phyloP scores from a whole-genome alignment of 1,140 invertebrate genomes.

The Megathymus violae region DNA sequence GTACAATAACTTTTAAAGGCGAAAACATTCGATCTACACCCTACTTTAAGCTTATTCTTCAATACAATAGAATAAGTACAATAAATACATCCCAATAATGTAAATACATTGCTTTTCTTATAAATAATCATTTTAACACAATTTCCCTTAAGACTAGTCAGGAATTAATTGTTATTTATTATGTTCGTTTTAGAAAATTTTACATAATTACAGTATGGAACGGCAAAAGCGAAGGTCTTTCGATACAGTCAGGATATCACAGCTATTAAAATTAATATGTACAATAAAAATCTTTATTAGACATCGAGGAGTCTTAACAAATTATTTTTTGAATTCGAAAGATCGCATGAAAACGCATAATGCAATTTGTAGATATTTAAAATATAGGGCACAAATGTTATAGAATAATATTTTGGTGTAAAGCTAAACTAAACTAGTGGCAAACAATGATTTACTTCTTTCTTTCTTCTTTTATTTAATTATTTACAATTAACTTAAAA shows the following conservation, averaged over 20 bases:
- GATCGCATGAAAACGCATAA: slow-evolving; percentile 9
- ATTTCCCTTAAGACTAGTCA: slow-evolving; percentile 77
- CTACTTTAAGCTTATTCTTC: slow-evolving; percentile 47
- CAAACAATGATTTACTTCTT: slow-evolving; percentile 55
- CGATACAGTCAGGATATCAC: slow-evolving; percentile 71
- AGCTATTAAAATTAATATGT: slow-evolving; percentile 73
- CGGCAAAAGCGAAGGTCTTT: slow-evolving; percentile 46
- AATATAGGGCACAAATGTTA: slow-evolving; percentile 49
- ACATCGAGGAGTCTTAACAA: slow-evolving; percentile 20
- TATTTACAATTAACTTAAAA: slow-evolving; percentile 56
- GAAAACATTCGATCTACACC: slow-evolving; percentile 56
- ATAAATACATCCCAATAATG: slow-evolving; percentile 70
- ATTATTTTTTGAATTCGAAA: slow-evolving; percentile 43
- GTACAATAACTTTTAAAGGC: slow-evolving; percentile 64
- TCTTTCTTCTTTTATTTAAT: too few species aligned
- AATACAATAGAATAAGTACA: slow-evolving; percentile 69
- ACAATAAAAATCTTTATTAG: slow-evolving; percentile 36
- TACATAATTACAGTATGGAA: slow-evolving; percentile 54
- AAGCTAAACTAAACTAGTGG: slow-evolving; percentile 76
- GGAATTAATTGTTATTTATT: slow-evolving; percentile 57
- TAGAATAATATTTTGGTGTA: slow-evolving; percentile 76
- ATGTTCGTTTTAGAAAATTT: slow-evolving; percentile 48
- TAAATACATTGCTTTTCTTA: slow-evolving; percentile 54
- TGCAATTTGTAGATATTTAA: slow-evolving; percentile 35
- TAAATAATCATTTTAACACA: slow-evolving; percentile 62